Base-by-base conservation (phyloP, 2,797 vertebrate species). In the Falco peregrinus region DNA sequence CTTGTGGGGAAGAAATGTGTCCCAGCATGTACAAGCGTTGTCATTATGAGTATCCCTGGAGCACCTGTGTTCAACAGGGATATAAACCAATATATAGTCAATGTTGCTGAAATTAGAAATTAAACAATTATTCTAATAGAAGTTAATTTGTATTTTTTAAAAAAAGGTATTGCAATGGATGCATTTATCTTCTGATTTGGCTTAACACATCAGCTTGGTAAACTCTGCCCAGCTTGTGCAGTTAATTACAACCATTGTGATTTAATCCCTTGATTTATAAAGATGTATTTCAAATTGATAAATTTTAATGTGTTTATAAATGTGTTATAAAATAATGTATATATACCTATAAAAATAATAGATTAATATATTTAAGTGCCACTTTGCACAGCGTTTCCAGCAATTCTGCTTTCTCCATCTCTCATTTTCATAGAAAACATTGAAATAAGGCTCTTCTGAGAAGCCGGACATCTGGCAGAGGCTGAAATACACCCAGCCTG, bases 1-100 rank as follows among this genome's bases (percentile, higher is more conserved):
- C 95, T 93, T 79, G 96, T 97, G 97, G 96, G 26, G 24, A 90
- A 54, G 43, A 93, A 90, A 29, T 26, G 4, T 5, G 5, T 61
- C 21, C 28, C 54, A 61, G 33, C 2, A 11, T 8, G 3, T 70
- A 43, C 29, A 79, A 84, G 22, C 29, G 14, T 25, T 74, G 37
- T 69, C 26, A 10, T 20, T 47, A 20, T 35, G 50, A 77, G 25
- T 45, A 73, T 63, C 50, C 14, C 50, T 77, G 50, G 12, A 73
- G 9, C 31, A 64, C 16, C 13, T 43, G 22, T 18, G 20, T 5
- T 35, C 33, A 63, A 60, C 1, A 84, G 43, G 10, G 19, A 89
- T 21, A 84, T 12, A 90, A 91, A 20, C 3, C 18, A 87, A 82
- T 9, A 39, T 5, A 33, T 17, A 81, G 22, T 47, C 48, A 60